Evolutionary conservation across 2,113 vertebrate genomes (phyloP).

Genomic region (Zapus hudsonius): DNA sequence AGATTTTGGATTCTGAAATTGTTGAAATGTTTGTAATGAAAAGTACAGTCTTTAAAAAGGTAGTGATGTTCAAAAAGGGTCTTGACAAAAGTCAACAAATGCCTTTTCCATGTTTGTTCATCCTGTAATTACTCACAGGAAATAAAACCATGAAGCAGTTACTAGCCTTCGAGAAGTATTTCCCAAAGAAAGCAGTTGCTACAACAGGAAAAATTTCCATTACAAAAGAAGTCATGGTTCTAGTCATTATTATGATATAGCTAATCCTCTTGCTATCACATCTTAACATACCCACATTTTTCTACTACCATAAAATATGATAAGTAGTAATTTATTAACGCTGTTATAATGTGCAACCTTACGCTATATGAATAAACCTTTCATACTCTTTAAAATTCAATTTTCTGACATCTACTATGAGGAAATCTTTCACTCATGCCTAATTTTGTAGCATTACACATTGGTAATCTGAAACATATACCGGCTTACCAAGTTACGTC

Average conservation of each 20-base stretch:
- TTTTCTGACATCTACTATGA: neutral
- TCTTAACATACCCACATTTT: neutral
- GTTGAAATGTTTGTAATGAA: neutral
- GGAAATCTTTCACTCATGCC: neutral
- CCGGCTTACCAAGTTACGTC: neutral
- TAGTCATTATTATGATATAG: neutral
- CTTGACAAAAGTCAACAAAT: neutral
- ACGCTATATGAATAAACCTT: neutral
- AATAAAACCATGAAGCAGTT: conserved; percentile 9
- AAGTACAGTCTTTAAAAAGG: neutral
- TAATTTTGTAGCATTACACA: neutral
- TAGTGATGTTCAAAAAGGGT: neutral
- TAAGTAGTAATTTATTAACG: conserved; percentile 18
- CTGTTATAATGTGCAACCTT: neutral
- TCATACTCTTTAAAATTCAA: conserved; percentile 1
- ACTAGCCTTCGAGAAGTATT: neutral
- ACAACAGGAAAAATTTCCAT: neutral
- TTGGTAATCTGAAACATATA: conserved; percentile 22
- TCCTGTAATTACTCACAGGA: neutral
- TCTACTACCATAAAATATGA: neutral
- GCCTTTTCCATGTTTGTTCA: neutral
- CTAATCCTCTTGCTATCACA: neutral
- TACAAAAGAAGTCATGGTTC: neutral
- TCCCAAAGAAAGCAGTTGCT: neutral
- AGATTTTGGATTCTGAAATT: neutral